A percentile compares a stretch with the other conserved stretches of the same genome.
phyloP scores from a whole-genome alignment of 2,113 vertebrate species.

The Brachionichthys hirsutus region DNA sequence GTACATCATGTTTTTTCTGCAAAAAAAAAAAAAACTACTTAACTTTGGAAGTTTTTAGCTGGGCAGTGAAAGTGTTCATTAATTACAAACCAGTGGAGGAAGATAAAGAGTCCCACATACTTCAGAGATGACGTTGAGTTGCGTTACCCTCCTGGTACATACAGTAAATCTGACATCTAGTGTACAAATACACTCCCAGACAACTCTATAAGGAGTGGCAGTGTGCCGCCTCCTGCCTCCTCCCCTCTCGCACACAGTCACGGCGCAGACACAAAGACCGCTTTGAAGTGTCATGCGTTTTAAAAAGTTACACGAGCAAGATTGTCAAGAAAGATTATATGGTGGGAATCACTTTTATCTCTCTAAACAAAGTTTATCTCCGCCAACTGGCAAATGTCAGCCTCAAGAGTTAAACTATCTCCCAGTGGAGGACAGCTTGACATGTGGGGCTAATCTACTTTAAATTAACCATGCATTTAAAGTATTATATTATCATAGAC shows the following conservation, averaged over 20 bases:
- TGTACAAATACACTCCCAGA: conserved; percentile 13
- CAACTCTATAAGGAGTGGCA: conserved; percentile 37
- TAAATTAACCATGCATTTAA: conserved; percentile 32
- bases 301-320: conserved; percentile 48
- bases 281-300: conserved; percentile 60
- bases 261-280: conserved; percentile 48
- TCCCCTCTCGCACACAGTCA: conserved; percentile 26
- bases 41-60: neutral
- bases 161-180: conserved; percentile 18
- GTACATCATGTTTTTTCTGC: conserved; percentile 20
- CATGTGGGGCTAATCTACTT: conserved; percentile 42
- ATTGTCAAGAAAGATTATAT: conserved; percentile 50
- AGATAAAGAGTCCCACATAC: neutral
- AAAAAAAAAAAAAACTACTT: neutral
- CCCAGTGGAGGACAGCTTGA: conserved; percentile 29
- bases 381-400: conserved; percentile 37
- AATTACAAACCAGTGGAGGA: conserved; percentile 5
- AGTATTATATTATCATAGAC: conserved; percentile 14
- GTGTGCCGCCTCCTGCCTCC: conserved; percentile 29
- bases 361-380: conserved; percentile 43
- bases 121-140: neutral
- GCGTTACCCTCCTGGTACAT: conserved; percentile 21
- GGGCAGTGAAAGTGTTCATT: neutral
- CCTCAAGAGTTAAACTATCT: conserved; percentile 37
- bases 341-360: conserved; percentile 57